phyloP scores from a whole-genome alignment of 2,888 invertebrate genomes.

The Hymenopus coronatus region DNA sequence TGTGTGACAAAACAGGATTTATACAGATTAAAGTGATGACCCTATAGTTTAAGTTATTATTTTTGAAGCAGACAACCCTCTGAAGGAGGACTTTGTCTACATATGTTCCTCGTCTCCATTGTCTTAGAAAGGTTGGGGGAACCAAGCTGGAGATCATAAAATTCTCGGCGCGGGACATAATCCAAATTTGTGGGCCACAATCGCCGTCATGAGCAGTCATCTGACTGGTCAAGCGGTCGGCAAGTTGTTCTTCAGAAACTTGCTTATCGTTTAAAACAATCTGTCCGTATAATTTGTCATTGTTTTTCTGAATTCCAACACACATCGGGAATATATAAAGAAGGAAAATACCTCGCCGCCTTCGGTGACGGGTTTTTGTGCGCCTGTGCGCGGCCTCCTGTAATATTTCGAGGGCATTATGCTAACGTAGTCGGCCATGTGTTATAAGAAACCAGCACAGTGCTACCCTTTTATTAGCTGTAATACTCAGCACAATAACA shows the following conservation, averaged over 20 bases:
- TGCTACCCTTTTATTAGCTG: neutral
- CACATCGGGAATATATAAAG: conserved; percentile 9
- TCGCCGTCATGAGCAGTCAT: neutral
- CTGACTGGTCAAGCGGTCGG: neutral
- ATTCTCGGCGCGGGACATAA: neutral
- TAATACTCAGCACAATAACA: neutral
- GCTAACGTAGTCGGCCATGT: neutral
- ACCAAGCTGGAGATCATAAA: neutral
- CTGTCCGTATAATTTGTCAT: conserved; percentile 13
- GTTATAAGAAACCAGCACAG: neutral
- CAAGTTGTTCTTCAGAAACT: neutral
- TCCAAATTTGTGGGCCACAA: neutral
- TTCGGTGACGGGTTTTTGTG: neutral
- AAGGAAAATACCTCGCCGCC: neutral
- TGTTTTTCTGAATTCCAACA: conserved; percentile 8
- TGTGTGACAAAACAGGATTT: too few species aligned
- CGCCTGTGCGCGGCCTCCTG: neutral
- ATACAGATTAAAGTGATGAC: too few species aligned
- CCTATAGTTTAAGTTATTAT: neutral
- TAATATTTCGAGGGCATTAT: neutral
- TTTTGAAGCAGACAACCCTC: neutral
- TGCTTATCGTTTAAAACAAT: neutral
- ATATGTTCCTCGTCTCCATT: neutral
- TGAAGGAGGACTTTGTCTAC: neutral
- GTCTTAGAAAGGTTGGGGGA: neutral